These are phyloP conservation scores for Saccostrea echinata DNA, from an alignment of 1,140 invertebrate species.

Conservation along the genomic window DNA sequence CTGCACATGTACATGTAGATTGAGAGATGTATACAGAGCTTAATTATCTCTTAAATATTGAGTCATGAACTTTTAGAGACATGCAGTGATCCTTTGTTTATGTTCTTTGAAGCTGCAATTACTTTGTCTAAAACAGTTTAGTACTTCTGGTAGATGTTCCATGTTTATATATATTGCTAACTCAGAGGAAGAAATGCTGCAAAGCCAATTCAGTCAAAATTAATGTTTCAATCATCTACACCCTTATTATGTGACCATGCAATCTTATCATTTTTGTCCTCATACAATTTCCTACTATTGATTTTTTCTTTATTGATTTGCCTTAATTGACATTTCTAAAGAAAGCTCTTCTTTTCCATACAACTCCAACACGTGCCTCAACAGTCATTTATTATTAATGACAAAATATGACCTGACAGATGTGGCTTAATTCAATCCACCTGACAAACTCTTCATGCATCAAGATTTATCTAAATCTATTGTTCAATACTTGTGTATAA, in stretches of 20 bases:
- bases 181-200: too few relatives aligned
- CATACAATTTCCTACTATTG: background rate
- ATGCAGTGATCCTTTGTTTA: too few relatives aligned
- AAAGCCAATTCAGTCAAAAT: too few relatives aligned
- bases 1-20: too few relatives aligned
- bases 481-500: background rate
- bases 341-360: background rate
- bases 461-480: background rate
- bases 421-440: background rate
- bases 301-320: background rate
- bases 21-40: too few relatives aligned
- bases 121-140: too few relatives aligned
- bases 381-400: conserved; percentile 9
- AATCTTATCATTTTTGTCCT: background rate
- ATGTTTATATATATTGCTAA: too few relatives aligned
- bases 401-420: background rate
- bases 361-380: background rate
- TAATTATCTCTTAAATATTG: too few relatives aligned
- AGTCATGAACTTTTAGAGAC: too few relatives aligned
- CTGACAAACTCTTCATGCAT: background rate
- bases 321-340: background rate
- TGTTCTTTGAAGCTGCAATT: too few relatives aligned
- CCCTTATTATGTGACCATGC: background rate
- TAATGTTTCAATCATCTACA: too few relatives aligned
- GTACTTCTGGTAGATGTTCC: too few relatives aligned